Percentiles rank a stretch among this genome's conserved stretches.
phyloP scores from a whole-genome alignment of 1,140 invertebrate species.

The Formica exsecta region DNA sequence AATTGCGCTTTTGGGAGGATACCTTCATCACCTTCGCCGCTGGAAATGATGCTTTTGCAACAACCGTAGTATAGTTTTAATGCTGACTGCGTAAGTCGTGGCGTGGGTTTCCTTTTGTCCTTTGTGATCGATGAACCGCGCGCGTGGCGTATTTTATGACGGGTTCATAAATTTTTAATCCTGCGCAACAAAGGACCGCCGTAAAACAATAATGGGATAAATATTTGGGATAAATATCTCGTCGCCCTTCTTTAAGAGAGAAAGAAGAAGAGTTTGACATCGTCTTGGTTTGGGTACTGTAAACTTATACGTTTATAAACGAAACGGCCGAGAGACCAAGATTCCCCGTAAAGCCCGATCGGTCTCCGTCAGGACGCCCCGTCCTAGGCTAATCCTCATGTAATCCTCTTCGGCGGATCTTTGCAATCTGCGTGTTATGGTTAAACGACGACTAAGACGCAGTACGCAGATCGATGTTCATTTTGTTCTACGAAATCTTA shows the following conservation, averaged over 20 bases:
- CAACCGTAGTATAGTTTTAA: neutral
- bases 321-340: neutral
- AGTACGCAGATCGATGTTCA: neutral
- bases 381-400: neutral
- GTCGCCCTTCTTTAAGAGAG: neutral
- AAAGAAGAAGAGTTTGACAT: neutral
- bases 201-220: conserved; percentile 81
- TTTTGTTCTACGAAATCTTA: neutral
- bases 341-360: neutral
- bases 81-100: neutral
- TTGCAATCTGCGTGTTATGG: neutral
- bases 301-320: neutral
- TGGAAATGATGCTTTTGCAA: neutral
- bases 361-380: neutral
- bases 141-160: neutral
- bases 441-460: neutral
- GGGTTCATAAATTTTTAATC: conserved; percentile 74
- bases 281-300: neutral
- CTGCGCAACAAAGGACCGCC: conserved; percentile 64
- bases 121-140: neutral
- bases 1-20: too few species aligned
- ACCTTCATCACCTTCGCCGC: too few species aligned
- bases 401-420: neutral
- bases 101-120: neutral
- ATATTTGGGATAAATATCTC: conserved; percentile 73